Conservation (phyloP, 2,888 invertebrate species). For the Xylocampa areola region DNA sequence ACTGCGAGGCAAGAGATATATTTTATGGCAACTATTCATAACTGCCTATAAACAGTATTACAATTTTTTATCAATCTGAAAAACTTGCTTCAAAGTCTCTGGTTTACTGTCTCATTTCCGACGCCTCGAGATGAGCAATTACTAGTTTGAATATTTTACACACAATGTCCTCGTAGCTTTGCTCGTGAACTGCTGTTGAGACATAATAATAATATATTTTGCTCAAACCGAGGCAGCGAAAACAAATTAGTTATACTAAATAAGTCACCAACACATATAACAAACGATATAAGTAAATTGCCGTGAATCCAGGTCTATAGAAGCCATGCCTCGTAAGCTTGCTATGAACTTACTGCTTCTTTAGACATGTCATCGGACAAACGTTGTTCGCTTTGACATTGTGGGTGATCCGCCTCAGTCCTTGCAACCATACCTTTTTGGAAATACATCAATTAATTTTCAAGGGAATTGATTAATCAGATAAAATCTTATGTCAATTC, state of each 20-base stretch:
- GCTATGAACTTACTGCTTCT: conserved; percentile 97
- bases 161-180: not conserved
- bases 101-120: conserved; percentile 19
- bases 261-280: conserved; percentile 36
- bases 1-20: conserved; percentile 7
- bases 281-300: conserved; percentile 42
- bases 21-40: conserved; percentile 16
- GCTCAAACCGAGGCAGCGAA: conserved; percentile 17
- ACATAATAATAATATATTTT: not conserved
- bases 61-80: conserved; percentile 6
- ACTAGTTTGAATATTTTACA: conserved; percentile 5
- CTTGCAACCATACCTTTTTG: conserved; percentile 97
- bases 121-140: conserved; percentile 29
- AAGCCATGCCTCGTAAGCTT: conserved; percentile 66
- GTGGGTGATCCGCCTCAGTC: conserved; percentile 98
- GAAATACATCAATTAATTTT: conserved; percentile 44
- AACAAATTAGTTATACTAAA: conserved; percentile 32
- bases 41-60: conserved; percentile 14
- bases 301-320: conserved; percentile 47
- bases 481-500: not conserved
- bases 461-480: not conserved
- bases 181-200: not conserved
- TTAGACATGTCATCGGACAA: conserved; percentile 99
- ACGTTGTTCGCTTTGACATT: conserved; percentile 99
- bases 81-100: conserved; percentile 48